A percentile compares a stretch with the other conserved stretches of the same genome.
Evolutionary conservation across 1,140 invertebrate genomes (phyloP).

Genomic region (Drosophila saltans): DNA sequence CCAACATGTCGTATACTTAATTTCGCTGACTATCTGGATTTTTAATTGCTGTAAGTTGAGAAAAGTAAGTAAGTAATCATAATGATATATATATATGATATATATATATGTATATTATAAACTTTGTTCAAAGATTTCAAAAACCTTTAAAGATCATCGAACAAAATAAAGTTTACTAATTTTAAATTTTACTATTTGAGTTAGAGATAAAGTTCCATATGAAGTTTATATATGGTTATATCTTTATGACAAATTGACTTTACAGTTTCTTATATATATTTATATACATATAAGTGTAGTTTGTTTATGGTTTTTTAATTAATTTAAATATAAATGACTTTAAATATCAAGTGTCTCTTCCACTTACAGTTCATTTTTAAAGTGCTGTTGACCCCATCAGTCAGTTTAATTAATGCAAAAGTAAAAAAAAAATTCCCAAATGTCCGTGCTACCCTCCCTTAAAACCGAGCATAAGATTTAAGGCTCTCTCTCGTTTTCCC

Average conservation of each 20-base stretch:
- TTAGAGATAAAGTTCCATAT: no score
- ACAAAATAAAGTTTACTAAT: no score
- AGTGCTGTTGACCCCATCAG: constrained; percentile 4
- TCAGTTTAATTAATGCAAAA: constrained; percentile 59
- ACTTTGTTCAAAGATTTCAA: no score
- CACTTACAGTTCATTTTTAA: not conserved
- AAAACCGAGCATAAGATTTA: constrained; percentile 42
- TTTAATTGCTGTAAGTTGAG: not conserved
- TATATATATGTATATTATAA: no score
- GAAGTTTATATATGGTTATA: no score
- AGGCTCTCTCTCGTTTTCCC: not conserved
- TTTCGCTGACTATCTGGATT: not conserved
- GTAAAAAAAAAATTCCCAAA: constrained; percentile 24
- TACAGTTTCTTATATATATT: no score
- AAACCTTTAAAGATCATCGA: no score
- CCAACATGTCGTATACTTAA: constrained; percentile 3
- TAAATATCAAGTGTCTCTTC: not conserved
- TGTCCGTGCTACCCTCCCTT: not conserved
- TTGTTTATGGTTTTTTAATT: no score
- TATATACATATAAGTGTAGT: no score
- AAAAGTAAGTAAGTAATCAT: not conserved
- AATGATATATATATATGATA: no score
- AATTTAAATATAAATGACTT: not conserved
- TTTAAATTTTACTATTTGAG: no score
- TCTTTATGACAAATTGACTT: no score